phyloP scores from a whole-genome alignment of 2,113 vertebrate genomes.

The Zootoca vivipara region DNA sequence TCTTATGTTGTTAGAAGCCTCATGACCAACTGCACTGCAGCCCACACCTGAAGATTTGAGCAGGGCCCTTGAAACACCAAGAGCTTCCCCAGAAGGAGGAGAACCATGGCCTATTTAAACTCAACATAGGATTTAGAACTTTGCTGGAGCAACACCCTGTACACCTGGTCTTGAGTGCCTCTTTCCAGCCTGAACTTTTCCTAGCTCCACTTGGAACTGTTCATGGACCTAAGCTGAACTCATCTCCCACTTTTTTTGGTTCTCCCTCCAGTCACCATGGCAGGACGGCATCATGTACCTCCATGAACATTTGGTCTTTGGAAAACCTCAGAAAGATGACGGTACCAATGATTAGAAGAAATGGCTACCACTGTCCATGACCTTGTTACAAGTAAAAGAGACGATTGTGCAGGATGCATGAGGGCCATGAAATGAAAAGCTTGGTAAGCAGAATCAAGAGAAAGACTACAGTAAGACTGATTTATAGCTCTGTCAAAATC shows the following conservation, averaged over 20 bases:
- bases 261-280: not conserved
- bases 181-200: not conserved
- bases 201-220: not conserved
- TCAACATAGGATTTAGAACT: not conserved
- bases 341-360: not conserved
- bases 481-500: conserved; percentile 5
- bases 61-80: not conserved
- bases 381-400: not conserved
- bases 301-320: not conserved
- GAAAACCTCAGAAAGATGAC: not conserved
- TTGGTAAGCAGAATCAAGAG: not conserved
- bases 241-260: not conserved
- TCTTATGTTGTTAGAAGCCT: too few relatives aligned
- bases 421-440: not conserved
- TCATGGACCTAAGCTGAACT: not conserved
- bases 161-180: not conserved
- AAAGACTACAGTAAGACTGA: not conserved
- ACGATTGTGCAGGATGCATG: not conserved
- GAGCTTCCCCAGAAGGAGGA: not conserved
- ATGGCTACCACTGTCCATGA: not conserved
- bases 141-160: not conserved
- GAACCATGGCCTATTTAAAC: not conserved
- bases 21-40: too few relatives aligned
- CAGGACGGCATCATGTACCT: not conserved
- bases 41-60: too few relatives aligned